Evolutionary conservation across 2,888 invertebrate genomes (phyloP).

Genomic region (Danaus chrysippus): DNA sequence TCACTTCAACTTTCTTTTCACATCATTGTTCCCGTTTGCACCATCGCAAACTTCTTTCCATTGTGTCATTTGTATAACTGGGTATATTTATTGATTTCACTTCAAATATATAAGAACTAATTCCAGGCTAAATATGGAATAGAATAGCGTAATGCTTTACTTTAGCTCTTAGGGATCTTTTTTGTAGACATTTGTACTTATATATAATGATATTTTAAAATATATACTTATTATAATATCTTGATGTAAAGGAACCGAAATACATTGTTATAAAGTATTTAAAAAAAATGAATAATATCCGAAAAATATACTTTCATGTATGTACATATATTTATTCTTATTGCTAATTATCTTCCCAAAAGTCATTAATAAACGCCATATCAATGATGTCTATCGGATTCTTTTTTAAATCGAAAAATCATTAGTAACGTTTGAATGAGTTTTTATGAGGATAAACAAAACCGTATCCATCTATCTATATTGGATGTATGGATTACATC

Average conservation of each 20-base stretch:
- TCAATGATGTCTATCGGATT: neutral
- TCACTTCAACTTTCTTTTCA: conserved; percentile 48
- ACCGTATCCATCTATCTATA: conserved; percentile 16
- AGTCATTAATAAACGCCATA: neutral
- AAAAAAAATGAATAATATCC: no score
- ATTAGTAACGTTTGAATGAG: conserved; percentile 12
- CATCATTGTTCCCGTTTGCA: conserved; percentile 39
- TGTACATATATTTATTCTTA: no score
- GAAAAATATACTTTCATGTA: no score
- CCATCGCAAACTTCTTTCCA: conserved; percentile 25
- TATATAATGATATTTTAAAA: no score
- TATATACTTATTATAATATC: no score
- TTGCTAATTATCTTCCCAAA: neutral
- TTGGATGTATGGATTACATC: conserved; percentile 21
- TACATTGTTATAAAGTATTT: no score
- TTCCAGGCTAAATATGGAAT: no score
- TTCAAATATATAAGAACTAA: conserved; percentile 1
- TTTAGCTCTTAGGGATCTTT: no score
- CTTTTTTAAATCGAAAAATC: conserved; percentile 2
- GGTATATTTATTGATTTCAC: conserved; percentile 10
- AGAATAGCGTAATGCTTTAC: no score
- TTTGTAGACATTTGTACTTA: no score
- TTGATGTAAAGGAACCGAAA: no score
- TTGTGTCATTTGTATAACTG: conserved; percentile 19
- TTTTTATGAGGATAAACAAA: conserved; percentile 26